These are phyloP conservation scores for Amphipyra berbera DNA, from an alignment of 2,888 invertebrate species.

Conservation along the genomic window DNA sequence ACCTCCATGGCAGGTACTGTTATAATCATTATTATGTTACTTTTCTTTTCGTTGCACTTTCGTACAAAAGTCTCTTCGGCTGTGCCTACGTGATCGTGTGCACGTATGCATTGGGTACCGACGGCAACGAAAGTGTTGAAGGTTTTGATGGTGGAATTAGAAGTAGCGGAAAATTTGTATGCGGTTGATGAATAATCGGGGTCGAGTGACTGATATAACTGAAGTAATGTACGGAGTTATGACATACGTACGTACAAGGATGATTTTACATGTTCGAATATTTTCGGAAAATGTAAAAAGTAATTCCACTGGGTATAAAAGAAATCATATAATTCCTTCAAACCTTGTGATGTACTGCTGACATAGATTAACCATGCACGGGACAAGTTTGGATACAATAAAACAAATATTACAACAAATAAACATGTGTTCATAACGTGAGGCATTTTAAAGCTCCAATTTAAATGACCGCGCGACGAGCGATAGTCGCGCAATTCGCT, in stretches of 20 bases:
- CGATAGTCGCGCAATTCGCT: too few species aligned
- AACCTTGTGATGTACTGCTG: too few species aligned
- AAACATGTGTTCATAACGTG: too few species aligned
- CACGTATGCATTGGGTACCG: slow-evolving; percentile 66
- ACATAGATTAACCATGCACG: too few species aligned
- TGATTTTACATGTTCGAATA: too few species aligned
- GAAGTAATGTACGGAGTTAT: background rate
- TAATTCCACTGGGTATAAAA: too few species aligned
- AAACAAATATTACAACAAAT: too few species aligned
- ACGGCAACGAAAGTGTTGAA: slow-evolving; percentile 52
- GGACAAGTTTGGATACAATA: too few species aligned
- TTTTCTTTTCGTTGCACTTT: slow-evolving; percentile 41
- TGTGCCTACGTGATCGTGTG: slow-evolving; percentile 68
- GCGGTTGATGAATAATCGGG: background rate
- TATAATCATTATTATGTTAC: slow-evolving; percentile 17
- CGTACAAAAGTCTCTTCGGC: slow-evolving; percentile 7
- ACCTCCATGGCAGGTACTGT: slow-evolving; percentile 21
- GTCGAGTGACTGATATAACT: background rate
- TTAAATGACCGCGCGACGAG: too few species aligned
- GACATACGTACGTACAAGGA: background rate
- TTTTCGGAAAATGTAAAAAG: too few species aligned
- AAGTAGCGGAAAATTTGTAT: slow-evolving; percentile 18
- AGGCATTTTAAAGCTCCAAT: too few species aligned
- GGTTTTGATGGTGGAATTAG: slow-evolving; percentile 9
- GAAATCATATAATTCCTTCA: too few species aligned